Evolutionary conservation across 1,140 invertebrate genomes (phyloP), one percentile per base, ranked within the genome.

Genomic region (Diorhabda sublineata): DNA sequence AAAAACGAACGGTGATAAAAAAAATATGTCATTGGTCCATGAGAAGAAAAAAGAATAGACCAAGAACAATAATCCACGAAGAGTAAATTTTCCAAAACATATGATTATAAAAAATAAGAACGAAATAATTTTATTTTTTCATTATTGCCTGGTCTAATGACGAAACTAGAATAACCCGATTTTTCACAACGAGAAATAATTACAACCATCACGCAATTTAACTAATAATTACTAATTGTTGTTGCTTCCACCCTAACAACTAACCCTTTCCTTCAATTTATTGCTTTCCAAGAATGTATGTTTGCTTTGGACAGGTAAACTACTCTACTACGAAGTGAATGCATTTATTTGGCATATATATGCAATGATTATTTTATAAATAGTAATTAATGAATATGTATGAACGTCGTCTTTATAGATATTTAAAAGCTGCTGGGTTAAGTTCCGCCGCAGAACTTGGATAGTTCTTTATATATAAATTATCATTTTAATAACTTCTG

Each of bases 171-270:
- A n/a, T 65, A 65, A 60, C 58, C 61, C 66, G 72, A 75, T 75
- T 75, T 75, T 73, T 75, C 70, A 75, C 72, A 72, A 70, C 63
- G 45, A 56, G 63, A 68, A 73, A 73, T 75, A 75, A 75, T 75
- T 75, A 75, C 74, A 67, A 72, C 69, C 66, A 41, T 69, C 74
- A 75, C 74, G 74, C 74, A 75, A 75, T 75, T 75, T 73, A 75
- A 72, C 72, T 72, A 75, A 73, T 73, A 75, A 73, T 75, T 73
- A 71, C 68, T 72, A 70, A 73, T 75, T 72, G 70, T 72, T 73
- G 71, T 69, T 68, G 61, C 72, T 64, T 67, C 57, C 61, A 63
- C 67, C 66, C 65, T 67, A 64, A 9, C 68, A 61, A 68, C 68
- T 62, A 11, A 7, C 71, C 70, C 72, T 71, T 72, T 73, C 66